phyloP scores from a whole-genome alignment of 2,113 vertebrate species.

The Ranitomeya variabilis region DNA sequence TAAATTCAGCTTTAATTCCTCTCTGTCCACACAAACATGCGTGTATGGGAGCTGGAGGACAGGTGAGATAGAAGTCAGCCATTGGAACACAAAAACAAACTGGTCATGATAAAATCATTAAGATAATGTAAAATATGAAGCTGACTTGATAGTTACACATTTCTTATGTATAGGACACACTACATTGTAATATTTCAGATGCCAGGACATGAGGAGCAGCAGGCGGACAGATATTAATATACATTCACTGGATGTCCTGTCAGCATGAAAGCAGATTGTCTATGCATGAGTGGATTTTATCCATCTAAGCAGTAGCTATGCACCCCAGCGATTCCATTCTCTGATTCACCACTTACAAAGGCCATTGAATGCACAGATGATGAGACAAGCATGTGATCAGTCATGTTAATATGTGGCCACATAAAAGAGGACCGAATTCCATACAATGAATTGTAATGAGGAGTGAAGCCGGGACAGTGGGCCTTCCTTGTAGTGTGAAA shows the following conservation, averaged over 20 bases:
- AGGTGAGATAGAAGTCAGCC: too few relatives aligned
- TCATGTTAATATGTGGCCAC: slow-evolving; percentile 19
- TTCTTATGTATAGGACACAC: slow-evolving; percentile 21
- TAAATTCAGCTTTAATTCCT: background rate
- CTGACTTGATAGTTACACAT: background rate
- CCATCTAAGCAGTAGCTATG: slow-evolving; percentile 19
- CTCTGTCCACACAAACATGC: too few relatives aligned
- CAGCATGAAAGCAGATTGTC: slow-evolving; percentile 34
- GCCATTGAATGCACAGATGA: slow-evolving; percentile 13
- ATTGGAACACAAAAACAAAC: slow-evolving; percentile 23
- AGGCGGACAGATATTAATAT: slow-evolving; percentile 19
- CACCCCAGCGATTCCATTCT: slow-evolving; percentile 13
- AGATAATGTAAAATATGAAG: slow-evolving; percentile 26
- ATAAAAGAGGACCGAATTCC: slow-evolving; percentile 13
- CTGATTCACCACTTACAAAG: slow-evolving; percentile 37
- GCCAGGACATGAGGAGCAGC: background rate
- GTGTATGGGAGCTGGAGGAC: too few relatives aligned
- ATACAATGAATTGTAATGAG: slow-evolving; percentile 2
- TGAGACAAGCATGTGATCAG: slow-evolving; percentile 32
- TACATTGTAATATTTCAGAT: slow-evolving; percentile 41
- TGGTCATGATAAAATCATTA: slow-evolving; percentile 23
- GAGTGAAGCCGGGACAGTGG: background rate
- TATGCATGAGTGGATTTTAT: slow-evolving; percentile 33
- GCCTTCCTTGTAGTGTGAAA: slow-evolving; percentile 1
- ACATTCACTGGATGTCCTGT: slow-evolving; percentile 30